phyloP scores from a whole-genome alignment of 2,797 vertebrate genomes.

The Chelon labrosus region DNA sequence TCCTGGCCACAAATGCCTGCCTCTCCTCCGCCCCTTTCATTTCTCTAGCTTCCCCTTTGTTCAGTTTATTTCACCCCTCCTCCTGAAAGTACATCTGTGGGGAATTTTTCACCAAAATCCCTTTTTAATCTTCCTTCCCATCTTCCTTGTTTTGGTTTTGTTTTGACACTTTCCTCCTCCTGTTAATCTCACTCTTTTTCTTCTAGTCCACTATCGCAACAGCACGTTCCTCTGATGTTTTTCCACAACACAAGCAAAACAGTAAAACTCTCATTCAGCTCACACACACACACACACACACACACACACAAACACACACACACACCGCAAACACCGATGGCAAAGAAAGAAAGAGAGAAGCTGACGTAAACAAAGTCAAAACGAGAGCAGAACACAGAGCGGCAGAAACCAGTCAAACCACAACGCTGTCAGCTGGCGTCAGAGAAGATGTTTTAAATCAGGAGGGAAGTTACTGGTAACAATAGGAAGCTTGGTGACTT shows the following conservation, averaged over 20 bases:
- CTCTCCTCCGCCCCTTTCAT: constrained; percentile 39
- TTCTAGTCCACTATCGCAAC: constrained; percentile 9
- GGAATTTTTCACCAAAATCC: constrained; percentile 7
- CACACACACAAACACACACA: too few species aligned
- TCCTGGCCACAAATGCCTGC: constrained; percentile 55
- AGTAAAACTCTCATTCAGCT: constrained; percentile 36
- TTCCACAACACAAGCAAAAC: constrained; percentile 40
- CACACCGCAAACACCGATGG: constrained; percentile 20
- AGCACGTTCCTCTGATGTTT: constrained; percentile 26
- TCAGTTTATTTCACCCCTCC: constrained; percentile 20
- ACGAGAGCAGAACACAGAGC: constrained; percentile 26
- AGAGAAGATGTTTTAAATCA: constrained; percentile 50
- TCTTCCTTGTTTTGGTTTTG: constrained; percentile 21
- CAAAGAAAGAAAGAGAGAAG: constrained; percentile 27
- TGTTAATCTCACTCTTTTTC: constrained; percentile 25
- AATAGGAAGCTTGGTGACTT: constrained; percentile 46
- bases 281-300: constrained; percentile 9
- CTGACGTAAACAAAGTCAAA: constrained; percentile 40
- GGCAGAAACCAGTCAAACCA: constrained; percentile 35
- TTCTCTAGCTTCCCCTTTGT: constrained; percentile 30
- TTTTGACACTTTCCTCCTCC: constrained; percentile 39
- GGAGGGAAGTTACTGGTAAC: constrained; percentile 39
- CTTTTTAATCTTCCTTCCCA: constrained; percentile 2
- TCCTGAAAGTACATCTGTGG: constrained; percentile 1
- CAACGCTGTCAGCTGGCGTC: constrained; percentile 9